Conservation (phyloP, 2,888 invertebrate genomes). For the Drosophila parthenogenetica region DNA sequence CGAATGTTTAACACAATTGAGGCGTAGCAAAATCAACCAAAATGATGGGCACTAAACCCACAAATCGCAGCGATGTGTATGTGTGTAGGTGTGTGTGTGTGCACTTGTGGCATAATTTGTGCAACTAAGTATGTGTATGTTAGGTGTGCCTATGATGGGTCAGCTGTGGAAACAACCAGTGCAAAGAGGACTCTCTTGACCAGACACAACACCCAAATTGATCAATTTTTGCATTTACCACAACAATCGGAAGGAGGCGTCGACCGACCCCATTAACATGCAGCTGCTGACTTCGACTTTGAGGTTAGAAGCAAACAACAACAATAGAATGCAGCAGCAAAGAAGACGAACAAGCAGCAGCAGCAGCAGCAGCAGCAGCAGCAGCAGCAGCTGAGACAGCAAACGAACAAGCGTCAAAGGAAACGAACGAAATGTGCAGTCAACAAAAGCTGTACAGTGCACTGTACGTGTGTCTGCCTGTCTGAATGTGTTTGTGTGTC, state of each 20-base stretch:
- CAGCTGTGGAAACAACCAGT: constrained; percentile 9
- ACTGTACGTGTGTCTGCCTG: constrained; percentile 12
- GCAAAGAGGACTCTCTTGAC: not conserved
- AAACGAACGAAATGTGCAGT: constrained; percentile 64
- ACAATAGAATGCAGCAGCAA: constrained; percentile 7
- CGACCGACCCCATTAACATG: constrained; percentile 57
- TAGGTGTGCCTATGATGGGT: constrained; percentile 4
- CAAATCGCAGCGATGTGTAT: constrained; percentile 1
- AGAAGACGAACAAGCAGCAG: constrained; percentile 9
- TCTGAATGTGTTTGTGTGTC: constrained; percentile 14
- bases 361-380: not conserved
- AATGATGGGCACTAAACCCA: not conserved
- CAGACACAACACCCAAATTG: constrained; percentile 54
- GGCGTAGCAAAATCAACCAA: constrained; percentile 36
- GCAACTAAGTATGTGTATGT: not conserved
- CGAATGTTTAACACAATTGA: constrained; percentile 60
- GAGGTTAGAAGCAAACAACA: constrained; percentile 31
- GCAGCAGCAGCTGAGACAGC: constrained; percentile 8
- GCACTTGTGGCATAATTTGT: constrained; percentile 34
- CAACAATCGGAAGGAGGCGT: constrained; percentile 56
- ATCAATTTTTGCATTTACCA: constrained; percentile 67
- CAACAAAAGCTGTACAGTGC: constrained; percentile 35
- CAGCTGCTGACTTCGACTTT: constrained; percentile 40
- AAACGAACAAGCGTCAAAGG: constrained; percentile 10
- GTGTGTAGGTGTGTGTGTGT: constrained; percentile 1